Conservation (phyloP, 2,888 invertebrate species). For the Spilosoma lubricipeda region DNA sequence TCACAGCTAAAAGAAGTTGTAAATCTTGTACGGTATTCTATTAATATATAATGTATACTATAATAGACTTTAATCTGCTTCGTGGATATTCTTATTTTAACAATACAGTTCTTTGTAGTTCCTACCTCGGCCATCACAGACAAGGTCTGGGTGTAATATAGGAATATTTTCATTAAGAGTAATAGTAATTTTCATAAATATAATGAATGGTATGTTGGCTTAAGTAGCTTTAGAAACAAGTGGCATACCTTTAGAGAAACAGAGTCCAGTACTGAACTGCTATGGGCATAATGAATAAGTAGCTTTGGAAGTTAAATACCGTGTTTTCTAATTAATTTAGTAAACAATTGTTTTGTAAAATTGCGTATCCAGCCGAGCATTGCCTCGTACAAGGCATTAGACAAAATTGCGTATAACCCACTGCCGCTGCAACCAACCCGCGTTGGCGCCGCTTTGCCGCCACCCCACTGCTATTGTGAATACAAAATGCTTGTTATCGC, state of each 20-base stretch:
- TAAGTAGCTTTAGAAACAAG: too few species aligned
- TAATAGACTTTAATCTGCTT: conserved; percentile 17
- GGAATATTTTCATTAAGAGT: neutral
- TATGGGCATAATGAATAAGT: too few species aligned
- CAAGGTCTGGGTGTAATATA: neutral
- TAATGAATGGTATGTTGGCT: neutral
- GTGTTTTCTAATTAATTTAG: neutral
- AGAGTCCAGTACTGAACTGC: too few species aligned
- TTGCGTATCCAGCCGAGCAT: neutral
- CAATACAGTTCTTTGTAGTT: conserved; percentile 4
- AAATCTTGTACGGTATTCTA: conserved; percentile 28
- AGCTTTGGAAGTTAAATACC: neutral
- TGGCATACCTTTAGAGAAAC: too few species aligned
- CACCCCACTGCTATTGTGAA: conserved; percentile 17
- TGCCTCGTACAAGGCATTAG: neutral
- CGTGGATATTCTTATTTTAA: conserved; percentile 17
- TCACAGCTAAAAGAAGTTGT: conserved; percentile 26
- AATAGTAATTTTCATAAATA: neutral
- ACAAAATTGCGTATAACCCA: neutral
- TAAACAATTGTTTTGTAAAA: neutral
- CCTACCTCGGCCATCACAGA: neutral
- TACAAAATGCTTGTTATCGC: conserved; percentile 19
- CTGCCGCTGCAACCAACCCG: neutral
- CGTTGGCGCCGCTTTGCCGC: neutral
- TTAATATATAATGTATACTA: conserved; percentile 27